A percentile compares a stretch with the other conserved stretches of the same genome.
These are phyloP conservation scores for Dromiciops gliroides DNA, from an alignment of 2,113 vertebrate species.

Conservation along the genomic window DNA sequence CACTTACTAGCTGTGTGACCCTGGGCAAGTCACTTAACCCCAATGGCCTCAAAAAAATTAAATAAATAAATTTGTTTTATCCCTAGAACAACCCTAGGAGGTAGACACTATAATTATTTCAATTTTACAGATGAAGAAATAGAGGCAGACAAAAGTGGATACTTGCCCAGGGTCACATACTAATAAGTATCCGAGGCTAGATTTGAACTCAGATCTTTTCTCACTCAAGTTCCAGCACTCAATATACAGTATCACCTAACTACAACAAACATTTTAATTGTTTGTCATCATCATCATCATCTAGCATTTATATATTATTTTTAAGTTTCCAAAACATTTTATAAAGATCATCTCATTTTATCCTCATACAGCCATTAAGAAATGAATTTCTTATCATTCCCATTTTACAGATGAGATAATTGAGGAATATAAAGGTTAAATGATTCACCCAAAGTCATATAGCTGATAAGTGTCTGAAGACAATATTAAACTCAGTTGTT, in stretches of 20 bases:
- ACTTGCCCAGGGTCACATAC: background rate
- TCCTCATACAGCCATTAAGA: background rate
- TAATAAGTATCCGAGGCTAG: background rate
- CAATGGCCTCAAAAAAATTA: no score
- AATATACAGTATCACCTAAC: background rate
- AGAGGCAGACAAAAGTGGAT: background rate
- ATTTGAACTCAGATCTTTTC: background rate
- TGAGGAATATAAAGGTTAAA: background rate
- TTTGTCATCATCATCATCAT: background rate
- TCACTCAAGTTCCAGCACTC: background rate
- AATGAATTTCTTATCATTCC: background rate
- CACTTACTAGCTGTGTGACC: no score
- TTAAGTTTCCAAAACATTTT: background rate
- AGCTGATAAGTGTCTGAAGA: background rate
- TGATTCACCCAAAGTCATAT: background rate
- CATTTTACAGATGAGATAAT: background rate
- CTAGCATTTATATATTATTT: background rate
- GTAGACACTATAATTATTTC: background rate
- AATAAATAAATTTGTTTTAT: background rate
- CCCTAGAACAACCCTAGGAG: background rate
- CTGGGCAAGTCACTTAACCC: no score
- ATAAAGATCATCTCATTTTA: background rate
- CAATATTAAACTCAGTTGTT: background rate
- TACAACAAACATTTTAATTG: background rate
- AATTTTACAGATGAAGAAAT: background rate